Base-by-base conservation (phyloP, 1,140 invertebrate genomes). In the Eupeodes corollae region DNA sequence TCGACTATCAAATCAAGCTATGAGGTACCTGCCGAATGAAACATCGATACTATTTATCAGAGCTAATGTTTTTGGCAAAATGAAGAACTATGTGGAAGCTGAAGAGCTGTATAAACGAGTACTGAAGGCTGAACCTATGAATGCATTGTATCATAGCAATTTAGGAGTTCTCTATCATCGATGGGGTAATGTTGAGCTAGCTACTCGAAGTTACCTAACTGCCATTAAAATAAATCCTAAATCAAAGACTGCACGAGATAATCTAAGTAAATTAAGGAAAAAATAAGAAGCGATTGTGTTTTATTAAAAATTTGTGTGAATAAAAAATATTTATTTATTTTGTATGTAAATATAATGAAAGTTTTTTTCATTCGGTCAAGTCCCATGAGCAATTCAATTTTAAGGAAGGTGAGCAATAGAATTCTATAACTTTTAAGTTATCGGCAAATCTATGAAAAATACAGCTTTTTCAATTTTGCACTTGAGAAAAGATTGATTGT, bases 81-180 rank as follows among this genome's bases (percentile, higher is more conserved):
- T 79, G 32, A 77, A 79, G 33, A 72, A 77, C 30, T 94, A 83
- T 66, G 58, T 75, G 18, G 75, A 87, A 51, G 88, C 91, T 1
- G 90, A 97, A 71, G 61, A 73, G 16, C 76, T 89, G 61, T 95
- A 95, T 62, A 70, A 80, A 41, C 73, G 73, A 49, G 86, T 91
- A 3, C 83, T 94, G 38, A 67, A 74, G 42, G 64, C 81, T 9
- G 82, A 84, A 58, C 74, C 75, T n/a, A 67, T 69, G 13, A 79
- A 83, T 61, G 74, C 82, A 14, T 73, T 84, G 10, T 90, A 88
- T 71, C 81, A 84, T 61, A 79, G 84, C 5, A 95, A 96, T 75
- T 75, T 96, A 55, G 63, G 90, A 51, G 91, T 97, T 21, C 71
- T 96, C 1, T 96, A 95, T 71, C 92, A 97, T 70, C 79, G 89